Evolutionary conservation across 2,888 invertebrate species (phyloP).

Genomic region (Yponomeuta evonymella): DNA sequence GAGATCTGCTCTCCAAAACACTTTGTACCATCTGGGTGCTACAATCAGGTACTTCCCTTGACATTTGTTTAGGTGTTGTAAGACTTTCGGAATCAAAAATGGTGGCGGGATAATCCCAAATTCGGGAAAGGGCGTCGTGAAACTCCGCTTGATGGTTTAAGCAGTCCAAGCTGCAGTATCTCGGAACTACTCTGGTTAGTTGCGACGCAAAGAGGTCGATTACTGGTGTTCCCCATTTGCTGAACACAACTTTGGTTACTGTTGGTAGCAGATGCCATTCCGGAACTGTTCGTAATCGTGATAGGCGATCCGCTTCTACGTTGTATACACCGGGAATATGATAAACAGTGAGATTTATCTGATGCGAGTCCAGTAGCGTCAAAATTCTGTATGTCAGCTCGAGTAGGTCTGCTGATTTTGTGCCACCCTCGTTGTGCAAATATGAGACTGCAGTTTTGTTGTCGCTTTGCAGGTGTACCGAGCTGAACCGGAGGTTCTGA

Average conservation of each 20-base stretch:
- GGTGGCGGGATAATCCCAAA: conserved; percentile 22
- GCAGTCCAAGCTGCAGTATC: conserved; percentile 19
- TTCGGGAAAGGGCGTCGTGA: conserved; percentile 19
- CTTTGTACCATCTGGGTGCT: too few species aligned
- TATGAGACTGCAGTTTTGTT: conserved; percentile 24
- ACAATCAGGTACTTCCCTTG: too few species aligned
- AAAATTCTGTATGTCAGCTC: conserved; percentile 15
- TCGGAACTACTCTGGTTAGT: conserved; percentile 19
- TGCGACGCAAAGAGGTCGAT: conserved; percentile 24
- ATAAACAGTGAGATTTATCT: conserved; percentile 1
- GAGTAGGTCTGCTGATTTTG: conserved; percentile 21
- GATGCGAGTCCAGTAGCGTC: background rate
- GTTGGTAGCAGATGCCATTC: conserved; percentile 28
- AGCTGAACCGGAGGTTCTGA: conserved; percentile 5
- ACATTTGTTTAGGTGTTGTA: too few species aligned
- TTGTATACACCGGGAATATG: conserved; percentile 11
- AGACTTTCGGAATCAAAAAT: too few species aligned
- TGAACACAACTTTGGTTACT: conserved; percentile 21
- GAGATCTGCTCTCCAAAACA: too few species aligned
- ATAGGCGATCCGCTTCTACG: conserved; percentile 18
- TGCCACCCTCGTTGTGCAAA: conserved; percentile 26
- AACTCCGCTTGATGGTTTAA: conserved; percentile 15
- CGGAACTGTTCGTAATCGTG: conserved; percentile 18
- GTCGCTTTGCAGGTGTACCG: conserved; percentile 24
- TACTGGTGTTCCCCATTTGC: conserved; percentile 23